Base-by-base conservation (phyloP, 2,113 vertebrate genomes). In the Varanus komodoensis region DNA sequence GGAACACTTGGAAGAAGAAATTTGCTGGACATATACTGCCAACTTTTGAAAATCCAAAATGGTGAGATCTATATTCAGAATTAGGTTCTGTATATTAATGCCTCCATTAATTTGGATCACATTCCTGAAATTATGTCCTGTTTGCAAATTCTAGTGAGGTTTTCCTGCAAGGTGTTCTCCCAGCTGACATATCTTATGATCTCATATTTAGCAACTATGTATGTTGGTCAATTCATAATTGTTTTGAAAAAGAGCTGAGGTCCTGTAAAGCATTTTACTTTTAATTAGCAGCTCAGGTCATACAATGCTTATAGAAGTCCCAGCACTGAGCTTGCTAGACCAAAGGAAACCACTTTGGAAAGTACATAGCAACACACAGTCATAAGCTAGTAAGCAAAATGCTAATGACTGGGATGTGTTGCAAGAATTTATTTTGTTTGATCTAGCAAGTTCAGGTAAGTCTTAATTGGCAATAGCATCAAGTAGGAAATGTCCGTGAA, bases 351-450 rank as follows among this genome's bases (percentile, higher is more conserved):
- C 81, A 82, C 32, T 82, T 82, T 82, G 14, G 32, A n/a, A 75
- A n/a, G 11, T 32, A 34, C 73, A 74, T 74, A 64, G 32, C 54
- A 82, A 38, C 6, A 38, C 32, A 38, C 17, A 25, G 81, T 61
- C 64, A 44, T n/a, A 82, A 21, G 57, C 38, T 29, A 64, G 32
- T 61, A 82, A 57, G 8, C 73, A 77, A 38, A 44, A 77, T 77
- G 17, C 34, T 82, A 82, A 61, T 82, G n/a, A 34, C 52, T 52
- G 52, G 61, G 52, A 14, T 61, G 52, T n/a, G 19, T 82, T 61
- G 52, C 80, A 82, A 82, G 52, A n/a, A 29, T 57, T 82, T 82
- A 29, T 82, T 82, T 82, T 82, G 80, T 64, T 64, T 64, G 15
- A 82, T 61, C 52, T 82, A 32, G 17, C 6, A n/a, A 82, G 50